These are phyloP conservation scores for Psephotus haematonotus DNA, from an alignment of 2,113 vertebrate genomes.

Conservation along the genomic window DNA sequence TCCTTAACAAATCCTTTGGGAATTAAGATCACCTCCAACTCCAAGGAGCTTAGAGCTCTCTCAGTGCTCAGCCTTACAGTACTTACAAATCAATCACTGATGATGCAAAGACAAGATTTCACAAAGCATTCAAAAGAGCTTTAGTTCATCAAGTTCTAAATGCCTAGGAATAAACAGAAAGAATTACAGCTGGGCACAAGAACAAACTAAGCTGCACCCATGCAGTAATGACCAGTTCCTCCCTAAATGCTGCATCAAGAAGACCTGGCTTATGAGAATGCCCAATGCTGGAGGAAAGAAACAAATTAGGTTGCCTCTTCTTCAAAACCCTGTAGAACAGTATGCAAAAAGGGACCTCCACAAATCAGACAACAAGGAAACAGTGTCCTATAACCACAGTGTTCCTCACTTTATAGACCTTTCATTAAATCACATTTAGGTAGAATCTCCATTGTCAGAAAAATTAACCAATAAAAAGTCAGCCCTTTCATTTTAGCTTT, in stretches of 20 bases:
- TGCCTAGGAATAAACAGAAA: neutral
- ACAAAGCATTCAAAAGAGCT: neutral
- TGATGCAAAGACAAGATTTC: neutral
- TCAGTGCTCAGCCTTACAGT: neutral
- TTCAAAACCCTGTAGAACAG: neutral
- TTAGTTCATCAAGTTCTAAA: neutral
- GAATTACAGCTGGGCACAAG: neutral
- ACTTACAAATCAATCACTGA: neutral
- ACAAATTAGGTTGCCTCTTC: neutral
- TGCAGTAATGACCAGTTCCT: neutral
- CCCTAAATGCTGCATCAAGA: neutral
- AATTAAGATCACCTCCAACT: neutral
- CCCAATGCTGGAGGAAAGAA: neutral
- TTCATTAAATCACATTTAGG: neutral
- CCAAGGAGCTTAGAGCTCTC: neutral
- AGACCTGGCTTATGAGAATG: neutral
- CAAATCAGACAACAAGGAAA: fast-evolving
- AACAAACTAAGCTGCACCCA: neutral
- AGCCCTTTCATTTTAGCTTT: neutral
- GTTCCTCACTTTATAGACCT: neutral
- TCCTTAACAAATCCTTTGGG: neutral
- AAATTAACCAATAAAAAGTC: neutral
- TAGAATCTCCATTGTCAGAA: neutral
- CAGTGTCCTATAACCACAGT: neutral
- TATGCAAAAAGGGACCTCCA: neutral